Evolutionary conservation across 2,888 invertebrate species (phyloP).

Genomic region (Herminia tarsipennalis): DNA sequence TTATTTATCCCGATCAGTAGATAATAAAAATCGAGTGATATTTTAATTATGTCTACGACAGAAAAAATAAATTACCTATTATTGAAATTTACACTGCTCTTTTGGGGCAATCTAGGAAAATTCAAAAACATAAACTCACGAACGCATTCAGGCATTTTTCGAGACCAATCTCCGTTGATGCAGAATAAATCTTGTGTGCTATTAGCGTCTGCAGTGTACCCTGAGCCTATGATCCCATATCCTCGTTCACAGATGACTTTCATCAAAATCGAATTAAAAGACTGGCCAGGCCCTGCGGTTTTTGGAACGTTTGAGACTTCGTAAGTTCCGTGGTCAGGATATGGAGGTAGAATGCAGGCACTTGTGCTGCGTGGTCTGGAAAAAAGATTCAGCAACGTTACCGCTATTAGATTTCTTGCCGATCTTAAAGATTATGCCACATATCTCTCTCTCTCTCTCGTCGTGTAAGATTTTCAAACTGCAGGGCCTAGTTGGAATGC

Average conservation of each 20-base stretch:
- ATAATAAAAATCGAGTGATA: neutral
- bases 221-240: slow-evolving; percentile 28
- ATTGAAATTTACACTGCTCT: too few relatives aligned
- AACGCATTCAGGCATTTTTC: slow-evolving; percentile 3
- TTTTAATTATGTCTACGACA: slow-evolving; percentile 15
- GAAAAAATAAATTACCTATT: neutral
- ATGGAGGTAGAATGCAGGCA: neutral
- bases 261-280: neutral
- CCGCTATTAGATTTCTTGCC: too few relatives aligned
- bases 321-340: slow-evolving; percentile 1
- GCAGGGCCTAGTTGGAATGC: too few relatives aligned
- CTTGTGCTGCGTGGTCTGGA: neutral
- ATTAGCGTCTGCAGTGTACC: slow-evolving; percentile 49
- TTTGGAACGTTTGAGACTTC: neutral
- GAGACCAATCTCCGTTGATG: slow-evolving; percentile 42
- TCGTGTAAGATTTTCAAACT: too few relatives aligned
- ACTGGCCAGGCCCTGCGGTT: neutral
- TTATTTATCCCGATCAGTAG: neutral
- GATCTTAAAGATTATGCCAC: too few relatives aligned
- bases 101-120: too few relatives aligned
- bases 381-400: too few relatives aligned
- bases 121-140: neutral
- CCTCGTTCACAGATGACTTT: slow-evolving; percentile 1
- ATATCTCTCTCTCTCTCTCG: too few relatives aligned
- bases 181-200: neutral